Evolutionary conservation across 2,113 vertebrate genomes (phyloP).

Genomic region (Progne subis): DNA sequence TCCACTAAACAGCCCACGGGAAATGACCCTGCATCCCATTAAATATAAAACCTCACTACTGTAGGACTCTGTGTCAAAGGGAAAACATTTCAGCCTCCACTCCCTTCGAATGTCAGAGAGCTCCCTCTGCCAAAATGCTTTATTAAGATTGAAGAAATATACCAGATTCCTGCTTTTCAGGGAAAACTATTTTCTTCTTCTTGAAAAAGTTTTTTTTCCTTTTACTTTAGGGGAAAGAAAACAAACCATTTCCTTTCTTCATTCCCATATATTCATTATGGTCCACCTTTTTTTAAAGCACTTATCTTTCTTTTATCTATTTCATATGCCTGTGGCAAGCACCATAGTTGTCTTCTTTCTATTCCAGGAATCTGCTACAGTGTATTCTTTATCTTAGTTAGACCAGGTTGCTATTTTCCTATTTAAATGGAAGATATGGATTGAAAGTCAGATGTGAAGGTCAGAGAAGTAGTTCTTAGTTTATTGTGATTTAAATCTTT

Average conservation of each 20-base stretch:
- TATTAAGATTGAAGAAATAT: conserved; percentile 57
- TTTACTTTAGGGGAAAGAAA: conserved; percentile 12
- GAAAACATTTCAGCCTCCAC: conserved; percentile 63
- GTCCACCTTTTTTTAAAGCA: conserved; percentile 42
- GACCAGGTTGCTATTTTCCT: conserved; percentile 52
- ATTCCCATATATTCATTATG: conserved; percentile 62
- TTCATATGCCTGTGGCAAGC: conserved; percentile 72
- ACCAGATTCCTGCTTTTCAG: conserved; percentile 20
- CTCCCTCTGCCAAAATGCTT: conserved; percentile 43
- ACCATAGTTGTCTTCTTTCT: conserved; percentile 38
- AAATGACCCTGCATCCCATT: conserved; percentile 84
- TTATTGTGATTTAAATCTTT: conserved; percentile 16
- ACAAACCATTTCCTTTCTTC: background rate
- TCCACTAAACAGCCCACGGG: conserved; percentile 87
- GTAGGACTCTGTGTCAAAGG: conserved; percentile 64
- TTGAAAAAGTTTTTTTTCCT: conserved; percentile 29
- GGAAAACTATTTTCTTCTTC: conserved; percentile 7
- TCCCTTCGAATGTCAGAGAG: conserved; percentile 65
- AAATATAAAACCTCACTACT: conserved; percentile 62
- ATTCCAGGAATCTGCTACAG: conserved; percentile 41
- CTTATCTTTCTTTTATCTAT: conserved; percentile 76
- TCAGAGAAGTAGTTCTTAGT: conserved; percentile 50
- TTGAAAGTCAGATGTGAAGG: conserved; percentile 74
- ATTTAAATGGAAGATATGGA: conserved; percentile 71
- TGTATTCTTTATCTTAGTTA: conserved; percentile 65